These are phyloP conservation scores for Coranthus polyacanthus DNA, from an alignment of 2,797 vertebrate species.

Conservation along the genomic window DNA sequence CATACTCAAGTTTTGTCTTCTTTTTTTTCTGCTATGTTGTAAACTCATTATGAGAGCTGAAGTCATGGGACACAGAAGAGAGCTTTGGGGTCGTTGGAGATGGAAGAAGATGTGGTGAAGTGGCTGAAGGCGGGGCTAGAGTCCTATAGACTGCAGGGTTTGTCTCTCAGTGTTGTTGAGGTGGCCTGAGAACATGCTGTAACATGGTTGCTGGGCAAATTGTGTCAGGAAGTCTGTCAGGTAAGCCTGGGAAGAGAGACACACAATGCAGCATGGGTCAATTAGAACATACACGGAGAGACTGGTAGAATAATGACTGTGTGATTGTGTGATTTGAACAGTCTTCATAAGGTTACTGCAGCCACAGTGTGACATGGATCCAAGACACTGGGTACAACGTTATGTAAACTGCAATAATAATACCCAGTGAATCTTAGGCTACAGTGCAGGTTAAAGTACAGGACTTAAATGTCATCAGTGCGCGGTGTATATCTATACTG, in stretches of 20 bases:
- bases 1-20: slow-evolving; percentile 12
- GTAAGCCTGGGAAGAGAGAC: slow-evolving; percentile 87
- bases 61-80: slow-evolving; percentile 45
- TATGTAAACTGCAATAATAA: too few relatives aligned
- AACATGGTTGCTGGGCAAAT: slow-evolving; percentile 98
- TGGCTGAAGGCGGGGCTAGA: slow-evolving; percentile 79
- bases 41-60: slow-evolving; percentile 49
- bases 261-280: not conserved
- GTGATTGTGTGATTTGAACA: too few relatives aligned
- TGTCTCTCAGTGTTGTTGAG: slow-evolving; percentile 93
- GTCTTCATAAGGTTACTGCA: too few relatives aligned
- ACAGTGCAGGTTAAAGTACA: too few relatives aligned
- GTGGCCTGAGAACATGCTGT: slow-evolving; percentile 96
- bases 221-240: slow-evolving; percentile 98
- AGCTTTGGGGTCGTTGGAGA: slow-evolving; percentile 21
- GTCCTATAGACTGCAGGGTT: slow-evolving; percentile 94
- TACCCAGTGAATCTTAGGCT: too few relatives aligned
- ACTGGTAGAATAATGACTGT: too few relatives aligned
- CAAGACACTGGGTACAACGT: too few relatives aligned
- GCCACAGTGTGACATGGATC: too few relatives aligned
- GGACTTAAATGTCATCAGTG: too few relatives aligned
- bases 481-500: too few relatives aligned
- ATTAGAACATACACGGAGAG: not conserved
- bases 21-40: slow-evolving; percentile 29
- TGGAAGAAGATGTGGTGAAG: slow-evolving; percentile 42